phyloP scores from a whole-genome alignment of 2,113 vertebrate species.

The Otolemur garnettii region DNA sequence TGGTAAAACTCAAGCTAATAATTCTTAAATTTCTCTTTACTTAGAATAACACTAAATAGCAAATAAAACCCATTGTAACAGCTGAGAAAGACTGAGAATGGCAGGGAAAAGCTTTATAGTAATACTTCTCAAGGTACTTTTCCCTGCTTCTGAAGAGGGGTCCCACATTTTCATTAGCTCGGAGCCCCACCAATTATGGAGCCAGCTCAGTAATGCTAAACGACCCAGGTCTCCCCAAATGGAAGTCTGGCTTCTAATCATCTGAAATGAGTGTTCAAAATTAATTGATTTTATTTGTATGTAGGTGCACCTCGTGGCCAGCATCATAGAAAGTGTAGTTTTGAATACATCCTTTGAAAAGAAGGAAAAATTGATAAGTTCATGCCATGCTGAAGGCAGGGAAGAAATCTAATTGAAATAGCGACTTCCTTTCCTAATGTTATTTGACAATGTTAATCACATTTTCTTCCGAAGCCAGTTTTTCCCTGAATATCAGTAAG shows the following conservation, averaged over 20 bases:
- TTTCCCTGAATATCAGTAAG: not conserved
- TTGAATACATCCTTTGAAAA: conserved; percentile 11
- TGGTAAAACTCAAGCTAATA: conserved; percentile 20
- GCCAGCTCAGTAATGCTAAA: not conserved
- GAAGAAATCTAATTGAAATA: not conserved
- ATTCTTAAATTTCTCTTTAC: not conserved
- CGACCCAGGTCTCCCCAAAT: not conserved
- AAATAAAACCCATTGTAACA: conserved; percentile 5
- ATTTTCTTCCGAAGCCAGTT: conserved; percentile 1
- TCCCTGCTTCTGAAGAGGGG: not conserved
- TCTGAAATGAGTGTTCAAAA: conserved; percentile 12
- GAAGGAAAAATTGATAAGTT: not conserved
- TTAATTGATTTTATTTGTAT: not conserved
- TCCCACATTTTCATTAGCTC: not conserved
- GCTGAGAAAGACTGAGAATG: not conserved
- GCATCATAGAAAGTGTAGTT: conserved; percentile 17
- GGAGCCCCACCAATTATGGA: not conserved
- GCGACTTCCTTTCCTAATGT: not conserved
- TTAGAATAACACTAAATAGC: conserved; percentile 50
- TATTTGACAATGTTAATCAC: not conserved
- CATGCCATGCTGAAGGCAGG: not conserved
- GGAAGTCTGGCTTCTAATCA: not conserved
- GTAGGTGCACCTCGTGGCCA: not conserved
- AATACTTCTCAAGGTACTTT: not conserved
- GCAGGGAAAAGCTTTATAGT: not conserved